Percentiles rank a stretch among this genome's conserved stretches.
These are phyloP conservation scores for Palythoa heliodiscus DNA, from an alignment of 92 coral and sea anemone genomes.

Conservation along the genomic window DNA sequence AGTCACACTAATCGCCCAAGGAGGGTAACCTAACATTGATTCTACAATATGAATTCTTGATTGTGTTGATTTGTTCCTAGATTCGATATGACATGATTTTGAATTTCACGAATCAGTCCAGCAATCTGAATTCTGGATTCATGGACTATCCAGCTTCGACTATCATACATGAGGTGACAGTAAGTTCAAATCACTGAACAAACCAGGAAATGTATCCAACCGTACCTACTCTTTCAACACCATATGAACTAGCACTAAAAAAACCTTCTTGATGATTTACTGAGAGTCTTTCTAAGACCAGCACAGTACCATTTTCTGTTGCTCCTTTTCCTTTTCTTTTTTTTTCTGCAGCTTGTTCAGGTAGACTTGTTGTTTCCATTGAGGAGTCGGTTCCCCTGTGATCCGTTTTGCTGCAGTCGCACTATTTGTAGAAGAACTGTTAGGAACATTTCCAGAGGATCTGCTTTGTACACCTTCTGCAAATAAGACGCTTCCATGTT, in stretches of 20 bases:
- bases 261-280: no score
- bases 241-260: not conserved
- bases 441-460: not conserved
- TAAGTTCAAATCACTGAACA: no score
- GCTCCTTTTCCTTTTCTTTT: conserved; percentile 45
- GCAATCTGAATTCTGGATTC: no score
- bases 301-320: conserved; percentile 46
- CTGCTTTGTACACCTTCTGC: not conserved
- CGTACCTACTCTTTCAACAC: not conserved
- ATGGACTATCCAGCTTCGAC: no score
- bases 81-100: no score
- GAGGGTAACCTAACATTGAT: no score
- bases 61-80: no score
- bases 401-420: conserved; percentile 26
- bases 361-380: conserved; percentile 76
- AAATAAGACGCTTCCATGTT: not conserved
- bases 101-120: no score
- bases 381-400: conserved; percentile 53
- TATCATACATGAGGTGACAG: no score
- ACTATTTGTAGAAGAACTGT: not conserved
- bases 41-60: no score
- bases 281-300: not conserved
- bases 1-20: no score
- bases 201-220: no score
- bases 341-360: conserved; percentile 66